These are phyloP conservation scores for Macrostomum cliftonense DNA, from an alignment of 2,888 invertebrate genomes.

Conservation along the genomic window DNA sequence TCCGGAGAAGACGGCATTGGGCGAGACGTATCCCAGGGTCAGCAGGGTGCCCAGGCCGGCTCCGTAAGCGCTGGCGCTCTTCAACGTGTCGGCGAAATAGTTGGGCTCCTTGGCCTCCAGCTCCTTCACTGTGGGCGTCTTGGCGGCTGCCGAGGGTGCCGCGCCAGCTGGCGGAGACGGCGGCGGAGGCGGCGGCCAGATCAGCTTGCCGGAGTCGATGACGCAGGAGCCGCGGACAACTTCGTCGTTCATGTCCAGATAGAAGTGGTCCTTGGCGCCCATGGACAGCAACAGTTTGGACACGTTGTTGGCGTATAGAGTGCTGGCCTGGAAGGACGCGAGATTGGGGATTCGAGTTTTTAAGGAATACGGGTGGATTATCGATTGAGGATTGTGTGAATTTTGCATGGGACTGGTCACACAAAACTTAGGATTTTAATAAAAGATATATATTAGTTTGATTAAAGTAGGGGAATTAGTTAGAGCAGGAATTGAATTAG, in stretches of 20 bases:
- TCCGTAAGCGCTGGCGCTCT: slow-evolving; percentile 28
- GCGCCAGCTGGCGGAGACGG: slow-evolving; percentile 36
- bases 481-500: too few species aligned
- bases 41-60: slow-evolving; percentile 23
- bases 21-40: slow-evolving; percentile 57
- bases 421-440: too few species aligned
- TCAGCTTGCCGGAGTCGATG: slow-evolving; percentile 49
- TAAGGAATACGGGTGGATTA: too few species aligned
- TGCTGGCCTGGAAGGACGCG: slow-evolving; percentile 49
- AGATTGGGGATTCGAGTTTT: too few species aligned
- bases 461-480: too few species aligned
- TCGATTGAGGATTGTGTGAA: too few species aligned
- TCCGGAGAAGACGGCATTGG: slow-evolving; percentile 61
- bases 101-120: slow-evolving; percentile 40
- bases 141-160: slow-evolving; percentile 18
- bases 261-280: slow-evolving; percentile 58
- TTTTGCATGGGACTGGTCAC: too few species aligned
- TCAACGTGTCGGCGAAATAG: slow-evolving; percentile 50
- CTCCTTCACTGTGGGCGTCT: slow-evolving; percentile 16
- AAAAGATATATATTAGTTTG: too few species aligned
- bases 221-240: slow-evolving; percentile 65
- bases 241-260: slow-evolving; percentile 63
- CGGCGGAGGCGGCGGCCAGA: slow-evolving; percentile 61
- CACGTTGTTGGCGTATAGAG: slow-evolving; percentile 72
- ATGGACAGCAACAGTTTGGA: slow-evolving; percentile 64